A percentile compares a stretch with the other conserved stretches of the same genome.
Evolutionary conservation across 2,888 invertebrate species (phyloP).

Genomic region (Flexamia atlantica): DNA sequence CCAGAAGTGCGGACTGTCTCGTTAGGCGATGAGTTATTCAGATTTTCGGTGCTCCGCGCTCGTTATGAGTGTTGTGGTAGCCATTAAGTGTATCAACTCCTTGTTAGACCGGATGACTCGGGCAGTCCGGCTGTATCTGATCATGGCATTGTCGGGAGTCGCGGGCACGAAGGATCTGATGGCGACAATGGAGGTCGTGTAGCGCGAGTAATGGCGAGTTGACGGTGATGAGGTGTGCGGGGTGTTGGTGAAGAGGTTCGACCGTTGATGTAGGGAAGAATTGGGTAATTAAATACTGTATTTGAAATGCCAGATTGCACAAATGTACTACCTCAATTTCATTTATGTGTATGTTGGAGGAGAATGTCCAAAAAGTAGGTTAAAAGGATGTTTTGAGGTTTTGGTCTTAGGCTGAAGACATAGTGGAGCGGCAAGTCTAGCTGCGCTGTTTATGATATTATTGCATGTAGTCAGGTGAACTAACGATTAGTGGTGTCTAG

Average conservation of each 20-base stretch:
- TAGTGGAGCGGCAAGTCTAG: no score
- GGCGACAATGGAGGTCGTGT: conserved; percentile 41
- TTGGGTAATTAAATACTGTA: no score
- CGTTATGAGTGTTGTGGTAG: conserved; percentile 48
- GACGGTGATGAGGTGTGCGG: neutral
- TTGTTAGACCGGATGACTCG: conserved; percentile 51
- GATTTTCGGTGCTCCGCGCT: conserved; percentile 46
- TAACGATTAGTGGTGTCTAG: no score
- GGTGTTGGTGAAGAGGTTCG: neutral
- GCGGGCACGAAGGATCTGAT: neutral
- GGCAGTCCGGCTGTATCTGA: conserved; percentile 43
- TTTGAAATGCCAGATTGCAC: no score
- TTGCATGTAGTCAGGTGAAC: no score
- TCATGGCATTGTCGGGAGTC: conserved; percentile 51
- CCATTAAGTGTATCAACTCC: conserved; percentile 55
- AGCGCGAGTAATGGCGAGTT: conserved; percentile 4
- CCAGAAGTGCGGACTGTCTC: conserved; percentile 46
- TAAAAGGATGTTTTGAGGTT: no score
- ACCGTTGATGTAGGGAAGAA: neutral
- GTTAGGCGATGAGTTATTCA: conserved; percentile 54
- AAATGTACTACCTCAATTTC: no score
- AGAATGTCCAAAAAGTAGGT: no score
- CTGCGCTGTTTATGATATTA: no score
- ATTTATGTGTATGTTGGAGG: no score
- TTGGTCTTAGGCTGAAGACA: no score